Base-by-base conservation (phyloP, 2,888 invertebrate genomes). In the Apotomis turbidana region DNA sequence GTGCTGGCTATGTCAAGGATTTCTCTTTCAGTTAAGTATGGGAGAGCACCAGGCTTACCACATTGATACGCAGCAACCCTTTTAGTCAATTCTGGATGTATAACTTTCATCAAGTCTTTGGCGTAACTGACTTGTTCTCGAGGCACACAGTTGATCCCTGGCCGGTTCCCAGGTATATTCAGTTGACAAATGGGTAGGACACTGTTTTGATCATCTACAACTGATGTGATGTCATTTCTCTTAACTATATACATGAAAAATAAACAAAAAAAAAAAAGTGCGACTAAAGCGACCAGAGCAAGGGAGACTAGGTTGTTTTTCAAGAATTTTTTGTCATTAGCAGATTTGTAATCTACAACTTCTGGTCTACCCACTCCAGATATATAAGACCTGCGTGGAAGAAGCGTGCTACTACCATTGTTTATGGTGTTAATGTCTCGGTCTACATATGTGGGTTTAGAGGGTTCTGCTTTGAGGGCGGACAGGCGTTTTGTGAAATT, bases 211-310 rank as follows among this genome's bases (percentile, higher is more conserved):
- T 91, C 91, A 79, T 91, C 95, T 74, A 85, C 91, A 78, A 91
- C 92, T 44, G 93, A 92, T 6, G 94, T 91, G 57, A 94, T 94
- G 77, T 95, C 95, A 73, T 94, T 94, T 83, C 92, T 94, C 87
- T 95, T 95, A 78, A 95, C 95, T 87, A 96, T 91, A 86, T 96
- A 96, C 89, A 95, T 92, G 79, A 96, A 94, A 78, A 94, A 94
- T 80, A 96, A 92, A 78, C 94, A 89, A 83, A 95, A 89, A 91
- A 96, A 95, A 90, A 96, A 96, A 83, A 95, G 89, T 71, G 95
- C 90, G 6, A 95, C 94, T 57, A 94, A 88, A 15, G 91, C 94
- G 71, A 96, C 93, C 57, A 96, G 91, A 57, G 95, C 93, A 75
- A 95, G 94, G 1, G 96, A 95, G 68, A 96, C 95, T 61, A 96